These are phyloP conservation scores for Arremon brunneinucha DNA, from an alignment of 2,797 vertebrate genomes.

Conservation along the genomic window DNA sequence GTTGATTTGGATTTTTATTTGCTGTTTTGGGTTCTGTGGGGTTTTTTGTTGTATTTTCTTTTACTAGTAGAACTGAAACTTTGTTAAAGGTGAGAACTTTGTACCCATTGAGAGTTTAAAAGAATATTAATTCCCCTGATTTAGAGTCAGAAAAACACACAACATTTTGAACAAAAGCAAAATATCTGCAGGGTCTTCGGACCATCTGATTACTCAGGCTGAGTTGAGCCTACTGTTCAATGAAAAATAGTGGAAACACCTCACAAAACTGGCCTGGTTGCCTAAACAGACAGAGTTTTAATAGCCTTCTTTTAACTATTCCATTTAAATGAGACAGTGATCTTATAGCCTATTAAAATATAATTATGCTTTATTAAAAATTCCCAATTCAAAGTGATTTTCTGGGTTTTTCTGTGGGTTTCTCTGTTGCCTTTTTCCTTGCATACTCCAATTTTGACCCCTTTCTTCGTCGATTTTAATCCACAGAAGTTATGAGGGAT, in stretches of 20 bases:
- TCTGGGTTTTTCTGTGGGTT: neutral
- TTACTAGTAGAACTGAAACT: neutral
- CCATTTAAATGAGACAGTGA: neutral
- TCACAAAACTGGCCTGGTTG: neutral
- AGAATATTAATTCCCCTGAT: rapidly evolving
- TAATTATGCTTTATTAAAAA: neutral
- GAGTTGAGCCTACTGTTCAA: neutral
- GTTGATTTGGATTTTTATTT: neutral
- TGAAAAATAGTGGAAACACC: neutral
- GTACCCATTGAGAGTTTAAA: neutral
- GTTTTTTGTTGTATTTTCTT: neutral
- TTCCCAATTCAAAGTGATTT: neutral
- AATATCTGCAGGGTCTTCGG: neutral
- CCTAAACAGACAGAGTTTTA: neutral
- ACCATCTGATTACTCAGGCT: neutral
- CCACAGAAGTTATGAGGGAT: rapidly evolving
- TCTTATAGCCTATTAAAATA: neutral
- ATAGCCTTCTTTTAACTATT: neutral
- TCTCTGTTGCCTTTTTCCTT: neutral
- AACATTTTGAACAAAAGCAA: neutral
- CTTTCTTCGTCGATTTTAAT: neutral
- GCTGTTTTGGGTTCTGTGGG: neutral
- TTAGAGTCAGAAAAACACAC: neutral
- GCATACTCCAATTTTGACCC: neutral
- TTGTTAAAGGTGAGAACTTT: neutral